A percentile compares a stretch with the other conserved stretches of the same genome.
phyloP scores from a whole-genome alignment of 2,888 invertebrate genomes.

The Alloplasta piceator region DNA sequence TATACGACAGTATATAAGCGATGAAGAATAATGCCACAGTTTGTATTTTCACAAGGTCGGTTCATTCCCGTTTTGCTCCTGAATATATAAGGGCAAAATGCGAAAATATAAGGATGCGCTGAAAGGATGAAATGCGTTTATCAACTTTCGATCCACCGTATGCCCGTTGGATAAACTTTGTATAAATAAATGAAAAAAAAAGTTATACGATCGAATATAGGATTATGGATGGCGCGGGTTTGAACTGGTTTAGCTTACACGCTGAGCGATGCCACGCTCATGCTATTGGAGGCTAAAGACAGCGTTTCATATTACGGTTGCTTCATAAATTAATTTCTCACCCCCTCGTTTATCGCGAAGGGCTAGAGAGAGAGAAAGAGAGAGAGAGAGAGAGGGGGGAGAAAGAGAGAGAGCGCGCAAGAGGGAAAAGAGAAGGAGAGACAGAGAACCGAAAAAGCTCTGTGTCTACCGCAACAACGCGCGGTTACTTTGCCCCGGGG shows the following conservation, averaged over 20 bases:
- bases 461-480: slow-evolving; percentile 42
- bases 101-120: no score
- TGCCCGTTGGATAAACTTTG: slow-evolving; percentile 27
- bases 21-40: no score
- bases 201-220: slow-evolving; percentile 34
- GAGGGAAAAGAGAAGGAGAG: not conserved
- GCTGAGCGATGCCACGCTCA: slow-evolving; percentile 36
- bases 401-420: not conserved
- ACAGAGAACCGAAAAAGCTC: slow-evolving; percentile 36
- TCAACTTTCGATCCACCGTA: slow-evolving; percentile 45
- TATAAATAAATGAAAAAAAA: slow-evolving; percentile 34
- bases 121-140: no score
- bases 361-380: not conserved
- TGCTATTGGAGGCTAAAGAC: slow-evolving; percentile 17
- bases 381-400: not conserved
- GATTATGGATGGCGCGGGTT: not conserved
- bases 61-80: no score
- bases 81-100: no score
- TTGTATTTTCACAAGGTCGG: no score
- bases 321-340: slow-evolving; percentile 59
- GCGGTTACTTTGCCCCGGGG: slow-evolving; percentile 52
- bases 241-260: not conserved
- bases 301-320: slow-evolving; percentile 40
- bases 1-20: no score
- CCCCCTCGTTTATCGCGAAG: slow-evolving; percentile 48